These are phyloP conservation scores for Mellilla xanthometata DNA, from an alignment of 2,888 invertebrate species.

Conservation along the genomic window DNA sequence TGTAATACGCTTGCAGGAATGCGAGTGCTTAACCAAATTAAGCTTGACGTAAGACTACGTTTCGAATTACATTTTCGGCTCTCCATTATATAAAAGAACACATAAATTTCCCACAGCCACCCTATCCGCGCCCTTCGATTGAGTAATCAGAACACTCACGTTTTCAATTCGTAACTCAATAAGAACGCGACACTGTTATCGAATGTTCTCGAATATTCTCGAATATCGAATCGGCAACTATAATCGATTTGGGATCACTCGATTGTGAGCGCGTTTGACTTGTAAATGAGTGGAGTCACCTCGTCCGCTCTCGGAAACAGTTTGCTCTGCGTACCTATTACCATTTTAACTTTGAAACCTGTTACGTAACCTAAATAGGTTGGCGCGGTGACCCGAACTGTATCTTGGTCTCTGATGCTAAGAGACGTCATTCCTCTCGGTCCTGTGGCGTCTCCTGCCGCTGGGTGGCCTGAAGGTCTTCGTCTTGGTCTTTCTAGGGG, in stretches of 20 bases:
- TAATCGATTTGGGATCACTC: slow-evolving; percentile 34
- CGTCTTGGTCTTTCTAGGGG: too few species aligned
- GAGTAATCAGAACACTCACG: slow-evolving; percentile 17
- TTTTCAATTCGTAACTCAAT: slow-evolving; percentile 17
- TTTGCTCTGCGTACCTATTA: slow-evolving; percentile 6
- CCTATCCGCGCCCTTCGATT: slow-evolving; percentile 5
- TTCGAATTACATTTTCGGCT: too few species aligned
- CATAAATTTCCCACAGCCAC: background rate
- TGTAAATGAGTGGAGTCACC: slow-evolving; percentile 40
- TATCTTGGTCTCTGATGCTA: too few species aligned
- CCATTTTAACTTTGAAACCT: slow-evolving; percentile 10
- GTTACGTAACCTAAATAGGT: too few species aligned
- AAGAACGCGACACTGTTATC: slow-evolving; percentile 11
- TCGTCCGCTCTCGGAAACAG: slow-evolving; percentile 17
- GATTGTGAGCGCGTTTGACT: slow-evolving; percentile 36
- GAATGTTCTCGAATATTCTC: slow-evolving; percentile 13
- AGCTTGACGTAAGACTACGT: too few species aligned
- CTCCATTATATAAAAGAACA: too few species aligned
- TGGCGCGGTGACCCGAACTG: too few species aligned
- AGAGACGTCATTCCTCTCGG: too few species aligned
- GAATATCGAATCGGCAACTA: slow-evolving; percentile 18
- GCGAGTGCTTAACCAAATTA: too few species aligned
- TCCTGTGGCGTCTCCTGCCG: too few species aligned
- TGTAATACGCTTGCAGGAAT: too few species aligned
- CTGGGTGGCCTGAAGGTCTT: too few species aligned